Percentiles rank a stretch among this genome's conserved stretches.
Evolutionary conservation across 35 echinoderm and acorn worm genomes (phyloP).

Genomic region (Anneissia japonica): DNA sequence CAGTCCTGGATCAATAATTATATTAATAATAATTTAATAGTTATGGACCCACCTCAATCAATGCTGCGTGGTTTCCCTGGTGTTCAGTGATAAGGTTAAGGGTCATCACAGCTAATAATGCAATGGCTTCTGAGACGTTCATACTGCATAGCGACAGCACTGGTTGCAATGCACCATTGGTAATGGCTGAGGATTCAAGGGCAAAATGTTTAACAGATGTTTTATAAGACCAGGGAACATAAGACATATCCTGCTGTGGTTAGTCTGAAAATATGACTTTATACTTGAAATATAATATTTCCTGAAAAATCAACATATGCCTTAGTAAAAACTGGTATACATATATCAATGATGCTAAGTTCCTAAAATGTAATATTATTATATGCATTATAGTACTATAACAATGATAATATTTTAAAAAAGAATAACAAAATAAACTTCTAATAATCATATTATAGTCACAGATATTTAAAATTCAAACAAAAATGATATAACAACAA

Average conservation of each 20-base stretch:
- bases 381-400: no score
- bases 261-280: background rate
- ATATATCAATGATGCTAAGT: no score
- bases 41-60: conserved; percentile 73
- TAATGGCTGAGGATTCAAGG: conserved; percentile 36
- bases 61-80: conserved; percentile 61
- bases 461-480: no score
- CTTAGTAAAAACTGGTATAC: no score
- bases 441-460: no score
- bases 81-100: conserved; percentile 87
- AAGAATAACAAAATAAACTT: no score
- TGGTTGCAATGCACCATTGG: conserved; percentile 81
- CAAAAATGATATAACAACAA: no score
- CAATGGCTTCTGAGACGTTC: conserved; percentile 74
- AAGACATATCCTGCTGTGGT: background rate
- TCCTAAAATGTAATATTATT: no score
- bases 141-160: conserved; percentile 70
- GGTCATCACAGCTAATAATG: conserved; percentile 66
- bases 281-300: background rate
- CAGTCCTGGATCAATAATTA: no score
- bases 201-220: no score
- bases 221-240: no score
- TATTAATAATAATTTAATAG: background rate
- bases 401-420: no score
- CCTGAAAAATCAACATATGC: background rate